A percentile compares a stretch with the other conserved stretches of the same genome.
These are phyloP conservation scores for Abramis brama DNA, from an alignment of 2,113 vertebrate genomes.

Conservation along the genomic window DNA sequence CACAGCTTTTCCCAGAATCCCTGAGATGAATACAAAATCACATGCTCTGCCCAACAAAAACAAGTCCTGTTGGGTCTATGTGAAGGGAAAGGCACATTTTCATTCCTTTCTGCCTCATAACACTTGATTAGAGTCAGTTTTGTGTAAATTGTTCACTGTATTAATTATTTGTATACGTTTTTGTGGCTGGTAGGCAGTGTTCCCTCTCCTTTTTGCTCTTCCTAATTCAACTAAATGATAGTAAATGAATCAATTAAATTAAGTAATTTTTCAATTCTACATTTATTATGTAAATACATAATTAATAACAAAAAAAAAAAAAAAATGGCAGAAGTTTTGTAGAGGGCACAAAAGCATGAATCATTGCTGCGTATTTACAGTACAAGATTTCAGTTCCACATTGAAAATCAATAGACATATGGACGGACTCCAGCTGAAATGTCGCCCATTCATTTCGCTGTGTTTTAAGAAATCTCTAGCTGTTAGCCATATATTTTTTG, in stretches of 20 bases:
- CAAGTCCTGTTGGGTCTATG: not conserved
- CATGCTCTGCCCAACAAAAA: conserved; percentile 30
- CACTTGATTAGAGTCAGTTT: not conserved
- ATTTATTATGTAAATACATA: not conserved
- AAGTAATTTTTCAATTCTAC: not conserved
- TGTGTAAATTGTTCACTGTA: not conserved
- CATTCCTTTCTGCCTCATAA: conserved; percentile 13
- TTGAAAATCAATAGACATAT: not conserved
- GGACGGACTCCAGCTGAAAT: not conserved
- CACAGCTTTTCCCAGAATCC: conserved; percentile 33
- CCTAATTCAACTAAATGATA: not conserved
- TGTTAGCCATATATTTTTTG: not conserved
- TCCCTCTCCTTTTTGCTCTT: not conserved
- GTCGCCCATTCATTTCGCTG: not conserved
- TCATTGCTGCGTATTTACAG: not conserved
- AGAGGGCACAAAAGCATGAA: not conserved
- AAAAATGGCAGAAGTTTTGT: no score
- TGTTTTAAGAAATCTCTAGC: not conserved
- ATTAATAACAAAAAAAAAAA: not conserved
- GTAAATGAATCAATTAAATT: not conserved
- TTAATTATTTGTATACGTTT: not conserved
- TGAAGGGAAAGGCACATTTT: not conserved
- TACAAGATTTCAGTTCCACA: not conserved
- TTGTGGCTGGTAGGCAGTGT: not conserved
- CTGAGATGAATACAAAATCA: conserved; percentile 46